Evolutionary conservation across 2,113 vertebrate species (phyloP).

Genomic region (Synodontis membranacea): DNA sequence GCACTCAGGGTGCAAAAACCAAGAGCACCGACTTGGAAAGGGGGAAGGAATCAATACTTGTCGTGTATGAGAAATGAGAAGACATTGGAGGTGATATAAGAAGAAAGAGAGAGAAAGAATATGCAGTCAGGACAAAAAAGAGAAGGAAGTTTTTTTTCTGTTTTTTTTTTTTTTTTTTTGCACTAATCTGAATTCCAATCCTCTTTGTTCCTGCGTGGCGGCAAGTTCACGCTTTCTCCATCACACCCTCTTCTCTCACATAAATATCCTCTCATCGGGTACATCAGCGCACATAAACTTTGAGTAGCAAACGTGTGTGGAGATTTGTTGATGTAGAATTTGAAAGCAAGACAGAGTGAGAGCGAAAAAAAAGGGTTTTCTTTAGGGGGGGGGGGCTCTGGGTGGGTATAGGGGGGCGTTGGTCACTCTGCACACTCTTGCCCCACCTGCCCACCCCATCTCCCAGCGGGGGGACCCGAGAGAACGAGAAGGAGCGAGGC

Average conservation of each 20-base stretch:
- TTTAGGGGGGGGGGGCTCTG: background rate
- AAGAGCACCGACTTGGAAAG: slow-evolving; percentile 9
- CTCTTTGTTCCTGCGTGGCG: slow-evolving; percentile 39
- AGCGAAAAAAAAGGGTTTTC: background rate
- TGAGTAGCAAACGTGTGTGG: background rate
- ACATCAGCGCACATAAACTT: background rate
- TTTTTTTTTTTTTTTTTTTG: slow-evolving; percentile 27
- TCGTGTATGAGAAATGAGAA: slow-evolving; percentile 43
- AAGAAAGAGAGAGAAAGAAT: background rate
- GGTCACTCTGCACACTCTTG: slow-evolving; percentile 48
- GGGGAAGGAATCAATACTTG: slow-evolving; percentile 52
- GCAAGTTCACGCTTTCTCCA: slow-evolving; percentile 31
- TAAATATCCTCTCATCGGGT: background rate
- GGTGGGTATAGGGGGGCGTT: slow-evolving; percentile 15
- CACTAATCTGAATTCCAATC: slow-evolving; percentile 41
- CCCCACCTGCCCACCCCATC: slow-evolving; percentile 52
- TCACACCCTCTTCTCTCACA: background rate
- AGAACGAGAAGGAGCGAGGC: slow-evolving; percentile 35
- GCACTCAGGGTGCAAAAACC: background rate
- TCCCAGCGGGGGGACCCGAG: slow-evolving; percentile 49
- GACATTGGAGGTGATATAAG: background rate
- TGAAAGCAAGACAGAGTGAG: slow-evolving; percentile 22
- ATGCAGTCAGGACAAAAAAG: slow-evolving; percentile 15
- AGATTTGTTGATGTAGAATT: background rate
- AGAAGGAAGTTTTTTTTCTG: slow-evolving; percentile 12